These are phyloP conservation scores for Sus cebifrons DNA, from an alignment of 2,797 vertebrate genomes.

Conservation along the genomic window DNA sequence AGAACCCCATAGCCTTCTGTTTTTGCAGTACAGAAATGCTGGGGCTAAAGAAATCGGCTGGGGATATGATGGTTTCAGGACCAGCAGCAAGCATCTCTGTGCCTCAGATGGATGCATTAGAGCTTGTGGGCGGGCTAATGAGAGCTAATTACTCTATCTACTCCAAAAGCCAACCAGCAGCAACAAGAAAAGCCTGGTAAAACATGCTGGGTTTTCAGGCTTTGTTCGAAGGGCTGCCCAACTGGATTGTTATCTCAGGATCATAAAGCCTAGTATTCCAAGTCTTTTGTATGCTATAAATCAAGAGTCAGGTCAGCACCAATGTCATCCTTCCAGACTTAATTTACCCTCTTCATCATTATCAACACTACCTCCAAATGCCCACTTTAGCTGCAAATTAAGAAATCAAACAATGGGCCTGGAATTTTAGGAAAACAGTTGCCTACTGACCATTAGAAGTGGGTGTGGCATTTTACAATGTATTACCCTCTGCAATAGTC, in stretches of 20 bases:
- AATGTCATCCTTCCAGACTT: not conserved
- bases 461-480: not conserved
- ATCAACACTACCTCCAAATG: not conserved
- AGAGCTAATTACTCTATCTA: slow-evolving; percentile 67
- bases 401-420: slow-evolving; percentile 16
- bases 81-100: not conserved
- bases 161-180: slow-evolving; percentile 37
- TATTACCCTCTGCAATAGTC: not conserved
- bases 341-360: not conserved
- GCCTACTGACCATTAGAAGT: not conserved
- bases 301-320: not conserved
- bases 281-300: not conserved
- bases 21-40: not conserved
- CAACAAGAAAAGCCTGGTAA: slow-evolving; percentile 46
- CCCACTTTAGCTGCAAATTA: not conserved
- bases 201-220: slow-evolving; percentile 31
- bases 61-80: not conserved
- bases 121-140: slow-evolving; percentile 54
- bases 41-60: not conserved
- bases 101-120: not conserved
- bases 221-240: slow-evolving; percentile 54
- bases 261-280: not conserved
- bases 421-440: slow-evolving; percentile 49
- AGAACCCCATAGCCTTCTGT: not conserved
- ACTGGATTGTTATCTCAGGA: not conserved